A percentile compares a stretch with the other conserved stretches of the same genome.
These are phyloP conservation scores for Galerucella pusilla DNA, from an alignment of 2,888 invertebrate species.

Conservation along the genomic window DNA sequence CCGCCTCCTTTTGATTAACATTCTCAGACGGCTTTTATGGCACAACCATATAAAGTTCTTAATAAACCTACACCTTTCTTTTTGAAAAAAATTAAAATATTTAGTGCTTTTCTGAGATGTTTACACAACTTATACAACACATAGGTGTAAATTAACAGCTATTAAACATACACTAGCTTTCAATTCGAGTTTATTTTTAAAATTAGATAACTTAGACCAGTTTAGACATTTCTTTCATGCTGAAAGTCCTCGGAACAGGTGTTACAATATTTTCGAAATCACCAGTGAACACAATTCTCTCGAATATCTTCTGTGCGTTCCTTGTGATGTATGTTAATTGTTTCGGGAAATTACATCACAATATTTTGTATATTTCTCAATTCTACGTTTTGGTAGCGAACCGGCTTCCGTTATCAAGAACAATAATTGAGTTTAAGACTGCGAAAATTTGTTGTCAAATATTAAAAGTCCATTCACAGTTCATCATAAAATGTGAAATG, in stretches of 20 bases:
- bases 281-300: neutral
- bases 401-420: too few species aligned
- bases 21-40: slow-evolving; percentile 8
- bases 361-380: too few species aligned
- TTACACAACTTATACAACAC: slow-evolving; percentile 42
- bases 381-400: too few species aligned
- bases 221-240: slow-evolving; percentile 37
- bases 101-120: slow-evolving; percentile 45
- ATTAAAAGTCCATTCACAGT: too few species aligned
- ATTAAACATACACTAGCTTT: slow-evolving; percentile 38
- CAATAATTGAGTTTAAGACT: too few species aligned
- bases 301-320: neutral
- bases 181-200: slow-evolving; percentile 41
- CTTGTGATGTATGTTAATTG: too few species aligned
- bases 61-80: slow-evolving; percentile 18
- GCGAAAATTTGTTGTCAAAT: too few species aligned
- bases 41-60: slow-evolving; percentile 11
- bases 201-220: slow-evolving; percentile 41
- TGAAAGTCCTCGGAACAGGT: slow-evolving; percentile 38
- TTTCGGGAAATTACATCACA: too few species aligned
- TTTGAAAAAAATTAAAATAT: slow-evolving; percentile 27
- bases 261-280: slow-evolving; percentile 22
- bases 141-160: slow-evolving; percentile 48
- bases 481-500: too few species aligned
- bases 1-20: slow-evolving; percentile 9